Base-by-base conservation (phyloP, 2,888 invertebrate species). In the Copidosoma aretas region DNA sequence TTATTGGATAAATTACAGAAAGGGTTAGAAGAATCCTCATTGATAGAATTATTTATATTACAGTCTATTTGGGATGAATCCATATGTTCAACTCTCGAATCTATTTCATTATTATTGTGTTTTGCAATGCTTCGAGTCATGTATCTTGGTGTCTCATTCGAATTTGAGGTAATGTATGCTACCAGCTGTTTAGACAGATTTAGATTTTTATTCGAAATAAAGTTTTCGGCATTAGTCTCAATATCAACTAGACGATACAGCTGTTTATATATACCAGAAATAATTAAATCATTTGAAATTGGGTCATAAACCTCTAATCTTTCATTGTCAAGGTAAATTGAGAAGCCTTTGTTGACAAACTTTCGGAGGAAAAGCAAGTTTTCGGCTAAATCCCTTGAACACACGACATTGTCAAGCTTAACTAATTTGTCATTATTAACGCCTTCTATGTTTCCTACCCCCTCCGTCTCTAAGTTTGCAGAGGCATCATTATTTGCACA, bases 401-500 rank as follows among this genome's bases (percentile, higher is more conserved):
- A 59, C 14, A 59, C 41, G 10, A 46, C 59, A 15, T 59, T 46
- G 8, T 74, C 43, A 67, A 71, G 39, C 60, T 66, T 24, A 71
- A 59, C 32, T 60, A 66, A 58, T 67, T 54, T 53, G 73, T 70
- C 43, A 43, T 43, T 24, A 14, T 24, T 56, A 25, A 25, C 12
- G 14, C 17, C 25, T 12, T 56, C 24, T 10, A 56, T 24, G 14
- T 25, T 25, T 10, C 56, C 56, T 15, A 19, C 25, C 5, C 56
- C 56, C 25, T 56, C 12, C 15, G 21, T 17, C 14, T 24, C n/a
- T 5, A 56, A 8, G 3, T 24, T 24, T 17, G 56, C 56, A 24
- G 12, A 1, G 3, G 56, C 15, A 8, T 56, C 25, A 19, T 24
- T 56, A 22, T 56, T 56, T 5, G 56, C 59, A 5, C 39, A 59